Conservation (phyloP, 2,888 invertebrate species). For the Herminia tarsipennalis region DNA sequence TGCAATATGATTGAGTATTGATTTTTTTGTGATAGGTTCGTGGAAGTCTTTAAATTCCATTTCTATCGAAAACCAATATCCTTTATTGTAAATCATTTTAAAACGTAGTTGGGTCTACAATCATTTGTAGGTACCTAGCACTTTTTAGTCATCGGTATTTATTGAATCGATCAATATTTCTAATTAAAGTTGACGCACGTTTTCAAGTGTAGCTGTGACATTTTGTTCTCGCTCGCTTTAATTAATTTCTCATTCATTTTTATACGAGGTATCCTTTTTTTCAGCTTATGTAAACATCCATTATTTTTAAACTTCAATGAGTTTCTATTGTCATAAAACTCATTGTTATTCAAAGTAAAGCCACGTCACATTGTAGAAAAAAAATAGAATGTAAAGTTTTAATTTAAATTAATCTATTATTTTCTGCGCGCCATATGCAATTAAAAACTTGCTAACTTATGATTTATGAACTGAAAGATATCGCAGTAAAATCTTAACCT, state of each 20-base stretch:
- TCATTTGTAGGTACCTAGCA: too few relatives aligned
- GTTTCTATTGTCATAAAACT: conserved; percentile 1
- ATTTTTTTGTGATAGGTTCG: too few relatives aligned
- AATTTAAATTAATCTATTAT: background rate
- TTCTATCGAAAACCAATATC: background rate
- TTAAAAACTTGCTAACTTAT: background rate
- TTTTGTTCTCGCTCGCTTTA: conserved; percentile 4
- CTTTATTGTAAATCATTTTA: background rate
- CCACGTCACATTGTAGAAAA: background rate
- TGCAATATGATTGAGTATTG: too few relatives aligned
- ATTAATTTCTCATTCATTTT: conserved; percentile 11
- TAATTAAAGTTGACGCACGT: conserved; percentile 10
- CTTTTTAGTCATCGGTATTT: too few relatives aligned
- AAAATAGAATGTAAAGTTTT: background rate
- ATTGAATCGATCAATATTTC: conserved; percentile 10
- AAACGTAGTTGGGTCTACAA: background rate
- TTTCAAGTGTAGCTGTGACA: conserved; percentile 6
- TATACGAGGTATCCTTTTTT: background rate
- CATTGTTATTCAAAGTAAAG: conserved; percentile 17
- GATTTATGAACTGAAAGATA: conserved; percentile 2
- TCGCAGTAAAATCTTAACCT: background rate
- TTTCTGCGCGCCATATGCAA: background rate
- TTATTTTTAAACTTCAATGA: conserved; percentile 3
- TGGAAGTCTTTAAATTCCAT: too few relatives aligned
- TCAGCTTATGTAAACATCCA: background rate